Evolutionary conservation across 2,888 invertebrate species (phyloP).

Genomic region (Drosophila flavopinicola): DNA sequence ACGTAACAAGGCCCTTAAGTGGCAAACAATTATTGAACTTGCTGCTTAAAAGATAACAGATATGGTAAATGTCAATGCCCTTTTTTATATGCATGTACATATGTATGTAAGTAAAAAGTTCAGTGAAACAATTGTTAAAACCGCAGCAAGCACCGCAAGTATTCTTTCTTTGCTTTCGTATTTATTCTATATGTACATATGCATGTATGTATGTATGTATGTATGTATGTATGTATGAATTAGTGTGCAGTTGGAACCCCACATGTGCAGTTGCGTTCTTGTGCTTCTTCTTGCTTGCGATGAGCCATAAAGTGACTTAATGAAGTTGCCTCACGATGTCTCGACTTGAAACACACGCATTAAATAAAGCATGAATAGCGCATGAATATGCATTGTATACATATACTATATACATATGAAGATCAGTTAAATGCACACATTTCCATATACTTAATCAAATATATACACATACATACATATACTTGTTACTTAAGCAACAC

Average conservation of each 20-base stretch:
- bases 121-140: slow-evolving; percentile 11
- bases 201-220: neutral
- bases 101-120: slow-evolving; percentile 10
- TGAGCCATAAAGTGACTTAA: slow-evolving; percentile 36
- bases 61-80: slow-evolving; percentile 44
- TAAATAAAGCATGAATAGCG: slow-evolving; percentile 13
- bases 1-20: slow-evolving; percentile 20
- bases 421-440: slow-evolving; percentile 38
- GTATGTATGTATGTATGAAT: no score
- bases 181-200: neutral
- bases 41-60: slow-evolving; percentile 13
- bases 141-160: slow-evolving; percentile 28
- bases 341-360: slow-evolving; percentile 40
- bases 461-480: neutral
- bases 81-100: slow-evolving; percentile 3
- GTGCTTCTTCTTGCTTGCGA: slow-evolving; percentile 25
- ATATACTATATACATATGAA: slow-evolving; percentile 6
- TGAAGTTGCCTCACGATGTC: slow-evolving; percentile 59
- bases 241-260: neutral
- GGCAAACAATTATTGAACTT: slow-evolving; percentile 1
- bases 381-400: slow-evolving; percentile 18
- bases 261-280: slow-evolving; percentile 10
- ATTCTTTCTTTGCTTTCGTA: slow-evolving; percentile 12
- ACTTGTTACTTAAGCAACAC: neutral
- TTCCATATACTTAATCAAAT: neutral